Evolutionary conservation across 2,888 invertebrate species (phyloP).

Genomic region (Caenorhabditis sp.): DNA sequence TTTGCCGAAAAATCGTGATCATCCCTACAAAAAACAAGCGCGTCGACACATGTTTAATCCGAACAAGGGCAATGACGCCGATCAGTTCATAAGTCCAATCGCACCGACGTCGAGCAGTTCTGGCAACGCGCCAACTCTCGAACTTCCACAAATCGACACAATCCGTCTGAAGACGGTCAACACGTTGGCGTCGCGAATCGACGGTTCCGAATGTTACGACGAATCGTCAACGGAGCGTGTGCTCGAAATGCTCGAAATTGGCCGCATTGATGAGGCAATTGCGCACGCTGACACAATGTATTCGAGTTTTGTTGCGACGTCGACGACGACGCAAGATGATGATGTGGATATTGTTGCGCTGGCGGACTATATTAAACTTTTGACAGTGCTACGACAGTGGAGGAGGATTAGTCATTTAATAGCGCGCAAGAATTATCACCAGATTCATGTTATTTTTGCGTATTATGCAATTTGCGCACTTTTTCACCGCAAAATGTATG

Average conservation of each 20-base stretch:
- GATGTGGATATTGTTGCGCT: constrained; percentile 26
- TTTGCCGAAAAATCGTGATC: constrained; percentile 7
- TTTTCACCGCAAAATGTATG: constrained; percentile 42
- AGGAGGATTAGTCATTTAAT: constrained; percentile 26
- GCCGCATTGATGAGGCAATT: constrained; percentile 31
- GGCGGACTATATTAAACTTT: constrained; percentile 37
- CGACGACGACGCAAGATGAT: no score
- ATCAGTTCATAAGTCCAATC: constrained; percentile 8
- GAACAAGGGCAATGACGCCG: neutral
- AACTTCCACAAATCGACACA: constrained; percentile 22
- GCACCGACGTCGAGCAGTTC: constrained; percentile 7
- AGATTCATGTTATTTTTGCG: constrained; percentile 54
- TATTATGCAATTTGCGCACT: constrained; percentile 50
- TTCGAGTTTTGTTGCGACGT: constrained; percentile 23
- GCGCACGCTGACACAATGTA: constrained; percentile 31
- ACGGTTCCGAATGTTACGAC: constrained; percentile 28
- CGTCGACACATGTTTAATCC: neutral
- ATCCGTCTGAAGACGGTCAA: constrained; percentile 27
- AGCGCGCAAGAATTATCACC: constrained; percentile 17
- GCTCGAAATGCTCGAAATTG: constrained; percentile 39
- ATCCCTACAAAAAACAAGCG: neutral
- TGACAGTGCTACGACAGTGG: constrained; percentile 39
- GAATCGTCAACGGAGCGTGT: constrained; percentile 29
- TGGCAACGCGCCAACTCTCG: neutral
- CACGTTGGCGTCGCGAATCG: constrained; percentile 23